Percentiles rank a stretch among this genome's conserved stretches.
Evolutionary conservation across 2,888 invertebrate species (phyloP).

Genomic region (Hermaeophaga mercurialis): DNA sequence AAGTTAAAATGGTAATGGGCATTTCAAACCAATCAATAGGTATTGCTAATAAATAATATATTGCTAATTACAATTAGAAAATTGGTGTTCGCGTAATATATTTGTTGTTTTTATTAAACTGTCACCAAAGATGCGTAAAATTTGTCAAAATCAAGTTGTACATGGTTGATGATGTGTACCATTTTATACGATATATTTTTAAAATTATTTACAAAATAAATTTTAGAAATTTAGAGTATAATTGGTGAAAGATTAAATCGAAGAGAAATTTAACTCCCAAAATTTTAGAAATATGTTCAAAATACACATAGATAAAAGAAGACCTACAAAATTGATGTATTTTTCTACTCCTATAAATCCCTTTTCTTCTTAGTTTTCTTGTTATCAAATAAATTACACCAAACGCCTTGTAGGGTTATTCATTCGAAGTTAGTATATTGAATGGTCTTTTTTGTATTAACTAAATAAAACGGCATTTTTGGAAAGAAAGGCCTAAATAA

Average conservation of each 20-base stretch:
- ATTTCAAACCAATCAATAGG: too few species aligned
- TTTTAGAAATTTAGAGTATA: neutral
- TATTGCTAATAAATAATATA: too few species aligned
- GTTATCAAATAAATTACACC: conserved; percentile 2
- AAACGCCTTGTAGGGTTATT: conserved; percentile 1
- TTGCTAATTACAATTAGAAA: too few species aligned
- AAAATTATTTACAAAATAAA: too few species aligned
- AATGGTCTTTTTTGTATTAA: conserved; percentile 11
- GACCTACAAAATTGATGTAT: conserved; percentile 40
- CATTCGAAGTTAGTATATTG: conserved; percentile 8
- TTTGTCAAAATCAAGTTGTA: too few species aligned
- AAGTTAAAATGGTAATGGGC: neutral
- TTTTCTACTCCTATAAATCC: conserved; percentile 44
- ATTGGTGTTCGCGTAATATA: conserved; percentile 33
- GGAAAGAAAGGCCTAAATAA: neutral
- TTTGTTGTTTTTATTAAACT: conserved; percentile 22
- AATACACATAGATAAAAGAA: conserved; percentile 20
- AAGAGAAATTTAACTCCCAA: conserved; percentile 22
- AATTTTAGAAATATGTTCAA: conserved; percentile 26
- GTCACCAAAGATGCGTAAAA: conserved; percentile 4
- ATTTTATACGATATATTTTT: too few species aligned
- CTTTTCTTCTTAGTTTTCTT: conserved; percentile 18
- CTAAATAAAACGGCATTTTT: neutral
- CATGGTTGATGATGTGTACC: too few species aligned
- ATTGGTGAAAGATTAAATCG: conserved; percentile 29